Percentiles rank a stretch among this genome's conserved stretches.
phyloP scores from a whole-genome alignment of 2,113 vertebrate species.

The Columba livia region DNA sequence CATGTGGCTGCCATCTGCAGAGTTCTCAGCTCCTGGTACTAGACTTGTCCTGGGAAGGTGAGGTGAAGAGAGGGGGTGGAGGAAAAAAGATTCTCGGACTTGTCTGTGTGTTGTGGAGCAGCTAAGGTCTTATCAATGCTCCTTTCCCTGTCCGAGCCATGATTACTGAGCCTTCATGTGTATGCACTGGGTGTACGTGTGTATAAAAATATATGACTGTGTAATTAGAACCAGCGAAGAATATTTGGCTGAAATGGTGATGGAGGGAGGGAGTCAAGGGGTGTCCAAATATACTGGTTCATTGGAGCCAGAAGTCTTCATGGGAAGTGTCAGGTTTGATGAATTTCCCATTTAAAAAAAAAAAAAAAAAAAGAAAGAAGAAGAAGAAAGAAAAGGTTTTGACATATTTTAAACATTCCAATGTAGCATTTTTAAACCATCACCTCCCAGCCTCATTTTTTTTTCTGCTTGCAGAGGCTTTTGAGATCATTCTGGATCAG shows the following conservation, averaged over 20 bases:
- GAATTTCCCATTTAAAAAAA: slow-evolving; percentile 37
- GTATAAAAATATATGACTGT: slow-evolving; percentile 50
- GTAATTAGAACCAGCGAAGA: slow-evolving; percentile 60
- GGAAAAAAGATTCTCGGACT: not conserved
- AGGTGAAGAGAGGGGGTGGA: not conserved
- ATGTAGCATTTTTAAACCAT: slow-evolving; percentile 2
- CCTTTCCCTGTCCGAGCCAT: not conserved
- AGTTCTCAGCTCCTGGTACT: not conserved
- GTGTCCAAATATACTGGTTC: not conserved
- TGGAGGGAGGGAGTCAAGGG: not conserved
- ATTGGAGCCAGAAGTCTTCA: slow-evolving; percentile 33
- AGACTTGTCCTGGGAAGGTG: not conserved
- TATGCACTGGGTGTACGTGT: not conserved
- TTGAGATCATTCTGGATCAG: slow-evolving; percentile 22
- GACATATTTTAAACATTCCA: slow-evolving; percentile 58
- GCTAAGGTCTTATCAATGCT: slow-evolving; percentile 42
- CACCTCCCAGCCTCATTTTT: not conserved
- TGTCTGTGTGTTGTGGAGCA: not conserved
- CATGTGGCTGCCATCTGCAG: slow-evolving; percentile 39
- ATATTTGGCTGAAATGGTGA: slow-evolving; percentile 50
- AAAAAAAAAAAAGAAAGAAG: not conserved
- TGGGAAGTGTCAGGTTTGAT: slow-evolving; percentile 51
- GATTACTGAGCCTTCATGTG: not conserved
- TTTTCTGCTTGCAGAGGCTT: not conserved
- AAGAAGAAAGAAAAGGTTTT: not conserved